Evolutionary conservation across 2,113 vertebrate genomes (phyloP), one percentile per base, ranked within the genome.

Genomic region (Pyxicephalus adspersus): DNA sequence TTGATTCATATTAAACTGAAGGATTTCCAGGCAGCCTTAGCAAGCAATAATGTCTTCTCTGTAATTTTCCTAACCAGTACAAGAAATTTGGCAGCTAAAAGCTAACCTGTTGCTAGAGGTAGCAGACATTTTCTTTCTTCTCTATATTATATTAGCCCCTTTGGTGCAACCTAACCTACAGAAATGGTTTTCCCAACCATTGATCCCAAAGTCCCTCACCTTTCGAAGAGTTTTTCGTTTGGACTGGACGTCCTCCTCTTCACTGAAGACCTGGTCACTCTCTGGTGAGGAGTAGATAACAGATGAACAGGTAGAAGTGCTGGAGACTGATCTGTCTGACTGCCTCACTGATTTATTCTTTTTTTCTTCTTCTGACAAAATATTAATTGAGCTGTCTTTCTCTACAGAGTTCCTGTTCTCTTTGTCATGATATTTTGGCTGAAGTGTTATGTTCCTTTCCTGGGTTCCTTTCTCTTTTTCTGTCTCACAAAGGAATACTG

Each of bases 181-280:
- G 17, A 52, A 5, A 17, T 68, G 50, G 2, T 25, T 8, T 3
- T 26, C 11, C n/a, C 54, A 71, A 71, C 50, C 57, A 23, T 38
- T 58, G 15, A 1, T 38, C 51, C 17, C 22, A 11, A 15, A 5
- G 26, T 9, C 4, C 26, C 90, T 91, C 79, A 94, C 93, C 92
- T 90, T 93, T 77, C 66, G 91, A 50, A 92, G 77, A 0, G 85
- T 85, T 79, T 88, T 90, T 68, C 86, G 89, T 82, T 86, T 89
- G 13, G 83, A 81, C 23, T 64, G 34, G 0, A 50, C 54, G 16
- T 90, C 91, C 54, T 94, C 93, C 77, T 83, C 87, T 19, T 94
- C 93, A 11, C 92, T 94, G 86, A 94, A 93, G 63, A 93, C 90
- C 0, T 94, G 92, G 5, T 94, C 92, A 1, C 91, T 93, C 75